Evolutionary conservation across 2,113 vertebrate species (phyloP), one percentile per base, ranked within the genome.

Genomic region (Ondatra zibethicus): DNA sequence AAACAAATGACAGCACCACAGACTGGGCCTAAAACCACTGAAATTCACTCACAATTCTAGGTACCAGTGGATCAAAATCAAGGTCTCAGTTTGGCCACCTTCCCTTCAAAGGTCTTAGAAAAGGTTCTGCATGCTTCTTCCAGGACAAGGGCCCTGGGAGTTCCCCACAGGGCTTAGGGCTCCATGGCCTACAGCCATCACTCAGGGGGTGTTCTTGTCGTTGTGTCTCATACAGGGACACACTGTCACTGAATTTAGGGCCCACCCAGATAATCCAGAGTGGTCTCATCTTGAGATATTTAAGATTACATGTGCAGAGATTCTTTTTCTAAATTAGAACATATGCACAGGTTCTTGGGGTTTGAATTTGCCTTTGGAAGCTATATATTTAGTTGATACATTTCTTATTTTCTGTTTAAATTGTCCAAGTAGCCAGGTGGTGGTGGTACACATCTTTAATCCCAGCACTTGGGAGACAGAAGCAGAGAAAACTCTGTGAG

Each of bases 21-120:
- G 19, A 42, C 39, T 39, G 14, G 16, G 3, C 81, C 86, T 75
- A 27, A 42, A 88, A 52, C 31, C 68, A 61, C 13, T 66, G 45
- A 72, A 12, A 52, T 86, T 77, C 12, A n/a, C 12, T 66, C 58
- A 14, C 1, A 12, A 9, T 92, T 55, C 55, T 76, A 14, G 50
- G 76, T 36, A 9, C 61, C 66, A 21, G 23, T 85, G 80, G 29
- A 75, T 73, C 66, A 65, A 81, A 73, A 45, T 17, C 36, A 5
- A n/a, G n/a, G 29, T 39, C 21, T 61, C 0, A 0, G 25, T 50
- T 19, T 31, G 9, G 31, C 66, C 10, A 0, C 1, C 4, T 61
- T 55, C 19, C 6, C 42, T 82, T 50, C 14, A 14, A 7, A 82
- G 36, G 12, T 29, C 45, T 45, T 7, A 58, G 16, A 33, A 6